Evolutionary conservation across 2,888 invertebrate genomes (phyloP).

Genomic region (Nowickia ferox): DNA sequence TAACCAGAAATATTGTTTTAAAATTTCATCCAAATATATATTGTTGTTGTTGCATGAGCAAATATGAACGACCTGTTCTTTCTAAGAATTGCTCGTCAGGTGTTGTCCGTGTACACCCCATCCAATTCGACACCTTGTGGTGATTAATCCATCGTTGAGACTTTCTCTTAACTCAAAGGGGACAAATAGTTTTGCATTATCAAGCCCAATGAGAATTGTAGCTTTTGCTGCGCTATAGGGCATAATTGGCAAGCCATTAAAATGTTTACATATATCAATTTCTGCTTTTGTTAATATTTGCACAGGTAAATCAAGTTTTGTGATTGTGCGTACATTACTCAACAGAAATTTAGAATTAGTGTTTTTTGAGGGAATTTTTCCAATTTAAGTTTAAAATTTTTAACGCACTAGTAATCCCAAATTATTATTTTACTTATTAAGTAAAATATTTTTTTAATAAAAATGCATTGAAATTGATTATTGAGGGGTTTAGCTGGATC

Average conservation of each 20-base stretch:
- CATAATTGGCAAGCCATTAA: slow-evolving; percentile 6
- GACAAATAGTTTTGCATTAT: slow-evolving; percentile 47
- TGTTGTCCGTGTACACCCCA: slow-evolving; percentile 53
- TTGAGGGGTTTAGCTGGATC: too few species aligned
- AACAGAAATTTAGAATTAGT: too few species aligned
- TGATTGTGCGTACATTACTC: slow-evolving; percentile 1
- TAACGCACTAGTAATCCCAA: too few species aligned
- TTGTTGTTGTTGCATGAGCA: slow-evolving; percentile 21
- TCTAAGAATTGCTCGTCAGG: not conserved
- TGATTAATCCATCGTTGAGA: slow-evolving; percentile 7
- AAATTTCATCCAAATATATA: slow-evolving; percentile 16
- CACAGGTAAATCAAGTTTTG: not conserved
- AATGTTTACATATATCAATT: too few species aligned
- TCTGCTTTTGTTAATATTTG: not conserved
- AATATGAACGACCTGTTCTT: slow-evolving; percentile 42
- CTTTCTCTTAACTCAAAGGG: slow-evolving; percentile 45
- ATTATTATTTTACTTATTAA: too few species aligned
- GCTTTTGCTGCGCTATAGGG: slow-evolving; percentile 26
- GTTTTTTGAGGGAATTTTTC: too few species aligned
- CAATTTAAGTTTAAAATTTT: too few species aligned
- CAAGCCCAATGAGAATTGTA: slow-evolving; percentile 37
- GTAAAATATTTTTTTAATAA: too few species aligned
- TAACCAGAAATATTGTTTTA: too few species aligned
- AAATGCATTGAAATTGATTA: too few species aligned
- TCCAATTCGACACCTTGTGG: slow-evolving; percentile 53